These are phyloP conservation scores for Cerastoderma edule DNA, from an alignment of 2,888 invertebrate genomes.

Conservation along the genomic window DNA sequence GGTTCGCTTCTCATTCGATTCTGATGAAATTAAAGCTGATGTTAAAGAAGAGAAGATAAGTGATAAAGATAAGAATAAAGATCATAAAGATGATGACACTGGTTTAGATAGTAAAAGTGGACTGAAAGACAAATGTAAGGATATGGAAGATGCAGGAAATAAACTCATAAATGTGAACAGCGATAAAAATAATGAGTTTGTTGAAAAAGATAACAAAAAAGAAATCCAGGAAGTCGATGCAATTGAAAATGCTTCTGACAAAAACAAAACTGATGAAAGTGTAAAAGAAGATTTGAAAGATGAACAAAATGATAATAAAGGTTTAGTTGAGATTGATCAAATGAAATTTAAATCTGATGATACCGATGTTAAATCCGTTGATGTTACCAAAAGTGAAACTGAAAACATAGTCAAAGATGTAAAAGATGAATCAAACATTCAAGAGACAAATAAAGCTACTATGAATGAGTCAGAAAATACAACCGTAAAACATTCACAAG, in stretches of 20 bases:
- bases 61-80: conserved; percentile 5
- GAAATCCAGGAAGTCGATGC: conserved; percentile 9
- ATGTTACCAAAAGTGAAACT: neutral
- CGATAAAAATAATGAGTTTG: conserved; percentile 11
- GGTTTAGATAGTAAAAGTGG: conserved; percentile 20
- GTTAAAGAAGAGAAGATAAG: conserved; percentile 7
- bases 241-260: conserved; percentile 10
- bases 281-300: neutral
- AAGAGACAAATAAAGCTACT: neutral
- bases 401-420: neutral
- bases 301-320: neutral
- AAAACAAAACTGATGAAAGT: neutral
- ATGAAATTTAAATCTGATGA: neutral
- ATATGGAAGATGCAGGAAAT: neutral
- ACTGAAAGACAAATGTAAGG: conserved; percentile 16
- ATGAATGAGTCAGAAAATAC: no score
- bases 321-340: neutral
- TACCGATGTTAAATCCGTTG: neutral
- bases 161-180: neutral
- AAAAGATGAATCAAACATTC: neutral
- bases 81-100: neutral
- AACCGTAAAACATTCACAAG: no score
- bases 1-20: no score
- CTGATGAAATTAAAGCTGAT: neutral
- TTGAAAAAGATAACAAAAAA: conserved; percentile 12